Percentiles rank a stretch among this genome's conserved stretches.
Evolutionary conservation across 1,140 invertebrate genomes (phyloP).

Genomic region (Olivierus martensii): DNA sequence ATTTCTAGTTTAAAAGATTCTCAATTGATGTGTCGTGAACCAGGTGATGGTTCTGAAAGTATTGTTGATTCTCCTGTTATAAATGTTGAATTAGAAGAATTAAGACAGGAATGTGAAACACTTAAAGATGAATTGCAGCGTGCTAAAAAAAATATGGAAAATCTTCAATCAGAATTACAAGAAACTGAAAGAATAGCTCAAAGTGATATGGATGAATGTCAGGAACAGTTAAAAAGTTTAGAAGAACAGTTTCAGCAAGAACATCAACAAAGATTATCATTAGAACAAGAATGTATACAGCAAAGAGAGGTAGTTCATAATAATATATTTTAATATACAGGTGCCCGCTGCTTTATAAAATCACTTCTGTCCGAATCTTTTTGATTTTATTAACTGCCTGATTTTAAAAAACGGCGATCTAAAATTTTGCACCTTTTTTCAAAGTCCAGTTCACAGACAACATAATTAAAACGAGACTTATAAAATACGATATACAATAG

Average conservation of each 20-base stretch:
- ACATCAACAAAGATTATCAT: conserved; percentile 36
- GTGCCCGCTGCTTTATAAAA: no score
- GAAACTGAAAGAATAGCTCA: conserved; percentile 30
- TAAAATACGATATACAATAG: no score
- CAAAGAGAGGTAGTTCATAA: conserved; percentile 28
- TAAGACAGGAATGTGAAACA: conserved; percentile 44
- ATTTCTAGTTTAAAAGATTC: conserved; percentile 46
- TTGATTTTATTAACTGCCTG: no score
- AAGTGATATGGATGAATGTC: conserved; percentile 24
- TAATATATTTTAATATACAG: no score
- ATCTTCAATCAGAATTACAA: conserved; percentile 39
- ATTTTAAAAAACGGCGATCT: no score
- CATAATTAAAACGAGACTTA: no score
- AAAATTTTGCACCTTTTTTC: no score
- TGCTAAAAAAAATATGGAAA: conserved; percentile 37
- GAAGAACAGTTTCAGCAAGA: conserved; percentile 42
- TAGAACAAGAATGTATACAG: conserved; percentile 43
- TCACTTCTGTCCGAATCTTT: no score
- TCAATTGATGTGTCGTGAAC: conserved; percentile 21
- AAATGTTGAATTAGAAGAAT: conserved; percentile 28
- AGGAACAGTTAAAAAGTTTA: conserved; percentile 31
- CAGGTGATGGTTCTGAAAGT: conserved; percentile 30
- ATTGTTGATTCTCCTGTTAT: conserved; percentile 22
- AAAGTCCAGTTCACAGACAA: no score
- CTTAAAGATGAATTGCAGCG: conserved; percentile 45